Base-by-base conservation (phyloP, 2,797 vertebrate species). In the Anguilla obscura region DNA sequence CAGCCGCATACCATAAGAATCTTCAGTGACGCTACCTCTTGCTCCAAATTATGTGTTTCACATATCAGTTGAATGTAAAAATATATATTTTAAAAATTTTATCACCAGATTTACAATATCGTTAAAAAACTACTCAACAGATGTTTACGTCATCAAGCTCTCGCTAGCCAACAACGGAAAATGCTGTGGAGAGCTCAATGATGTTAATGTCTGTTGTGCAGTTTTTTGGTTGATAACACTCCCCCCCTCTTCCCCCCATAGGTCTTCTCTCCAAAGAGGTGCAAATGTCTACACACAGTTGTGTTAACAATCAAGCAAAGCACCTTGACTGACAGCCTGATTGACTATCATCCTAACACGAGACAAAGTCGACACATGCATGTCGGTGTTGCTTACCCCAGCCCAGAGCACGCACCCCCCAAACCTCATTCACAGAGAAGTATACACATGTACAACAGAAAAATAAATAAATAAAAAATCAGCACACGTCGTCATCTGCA, bases 271-370 rank as follows among this genome's bases (percentile, higher is more conserved):
- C 40, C 40, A 8, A 92, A 92, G 93, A 93, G 91, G 93, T 93
- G 91, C 90, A 92, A 92, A 94, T 94, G 92, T 94, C 93, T 91
- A 91, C 89, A 88, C 93, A 94, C 93, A 91, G 93, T 90, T 92
- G 92, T 92, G 82, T 94, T 92, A 91, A 91, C 95, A 95, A 95
- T 96, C 95, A 94, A 89, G 91, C 90, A 60, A 79, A 87, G 94
- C 93, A 92, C 94, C 94, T 96, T 95, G 93, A 95, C 92, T 93
- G 93, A 93, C 91, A 91, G 92, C 91, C 92, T 91, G 96, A 96
- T 93, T 95, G 96, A 96, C 94, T 94, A 92, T 92, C 91, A 86
- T 36, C 0, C 92, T 96, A 96, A 96, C 93, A 33, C 30, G 91
- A 94, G 90, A 90, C 84, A 95, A 96, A 88, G 90, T 92, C 93